Percentiles rank a stretch among this genome's conserved stretches.
Evolutionary conservation across 2,888 invertebrate species (phyloP).

Genomic region (Eupsilia transversa): DNA sequence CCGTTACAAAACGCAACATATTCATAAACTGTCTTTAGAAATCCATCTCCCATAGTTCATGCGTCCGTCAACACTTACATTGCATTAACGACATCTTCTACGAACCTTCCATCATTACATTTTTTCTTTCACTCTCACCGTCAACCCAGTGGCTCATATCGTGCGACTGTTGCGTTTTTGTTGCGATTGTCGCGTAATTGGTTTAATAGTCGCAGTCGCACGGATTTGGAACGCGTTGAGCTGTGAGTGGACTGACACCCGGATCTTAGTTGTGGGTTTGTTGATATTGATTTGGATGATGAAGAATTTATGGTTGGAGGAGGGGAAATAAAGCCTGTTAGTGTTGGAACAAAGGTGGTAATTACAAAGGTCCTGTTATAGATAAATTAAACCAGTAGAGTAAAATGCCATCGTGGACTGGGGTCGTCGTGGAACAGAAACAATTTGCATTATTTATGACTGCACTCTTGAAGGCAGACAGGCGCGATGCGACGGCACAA

Average conservation of each 20-base stretch:
- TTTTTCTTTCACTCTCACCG: conserved; percentile 72
- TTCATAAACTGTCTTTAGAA: neutral
- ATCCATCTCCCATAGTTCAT: conserved; percentile 6
- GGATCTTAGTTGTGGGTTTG: conserved; percentile 66
- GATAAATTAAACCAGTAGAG: neutral
- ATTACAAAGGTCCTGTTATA: neutral
- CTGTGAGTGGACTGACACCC: conserved; percentile 72
- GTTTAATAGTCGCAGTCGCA: conserved; percentile 71
- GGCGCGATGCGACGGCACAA: too few relatives aligned
- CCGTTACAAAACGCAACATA: neutral
- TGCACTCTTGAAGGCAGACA: too few relatives aligned
- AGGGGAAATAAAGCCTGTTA: neutral
- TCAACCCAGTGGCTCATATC: conserved; percentile 76
- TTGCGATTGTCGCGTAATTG: conserved; percentile 76
- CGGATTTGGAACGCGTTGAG: conserved; percentile 64
- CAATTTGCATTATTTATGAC: neutral
- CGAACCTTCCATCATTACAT: conserved; percentile 53
- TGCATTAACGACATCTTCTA: conserved; percentile 61
- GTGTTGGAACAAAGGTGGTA: neutral
- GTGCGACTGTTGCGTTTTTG: conserved; percentile 74
- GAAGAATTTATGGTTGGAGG: neutral
- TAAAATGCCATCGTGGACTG: neutral
- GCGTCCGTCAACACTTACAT: conserved; percentile 43
- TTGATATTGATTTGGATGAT: conserved; percentile 23
- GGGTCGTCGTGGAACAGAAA: neutral